Evolutionary conservation across 2,888 invertebrate genomes (phyloP).

Genomic region (Sarcophaga caerulescens): DNA sequence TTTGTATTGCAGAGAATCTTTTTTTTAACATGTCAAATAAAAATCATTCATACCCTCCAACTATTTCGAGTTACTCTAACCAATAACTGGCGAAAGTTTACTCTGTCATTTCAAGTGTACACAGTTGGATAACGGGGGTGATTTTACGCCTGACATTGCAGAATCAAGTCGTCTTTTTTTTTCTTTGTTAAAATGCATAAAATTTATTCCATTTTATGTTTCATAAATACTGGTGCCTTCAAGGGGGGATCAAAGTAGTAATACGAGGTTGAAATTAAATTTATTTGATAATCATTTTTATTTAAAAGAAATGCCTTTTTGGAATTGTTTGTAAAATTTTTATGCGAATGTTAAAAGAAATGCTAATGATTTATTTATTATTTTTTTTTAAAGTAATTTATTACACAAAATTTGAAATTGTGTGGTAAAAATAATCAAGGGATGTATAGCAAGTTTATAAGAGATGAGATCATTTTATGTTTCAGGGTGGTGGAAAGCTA

Average conservation of each 20-base stretch:
- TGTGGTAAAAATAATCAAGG: too few relatives aligned
- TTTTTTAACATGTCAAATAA: slow-evolving; percentile 5
- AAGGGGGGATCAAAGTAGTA: neutral
- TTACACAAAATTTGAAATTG: too few relatives aligned
- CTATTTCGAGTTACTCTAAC: slow-evolving; percentile 18
- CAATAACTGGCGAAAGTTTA: slow-evolving; percentile 29
- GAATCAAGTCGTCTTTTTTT: neutral
- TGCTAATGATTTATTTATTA: neutral
- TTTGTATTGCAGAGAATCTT: neutral
- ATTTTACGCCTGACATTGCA: slow-evolving; percentile 5
- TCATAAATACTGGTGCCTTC: neutral
- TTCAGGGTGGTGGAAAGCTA: too few relatives aligned
- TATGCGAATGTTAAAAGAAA: neutral
- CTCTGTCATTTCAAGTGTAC: neutral
- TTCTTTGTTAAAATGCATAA: neutral
- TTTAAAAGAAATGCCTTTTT: neutral
- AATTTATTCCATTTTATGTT: slow-evolving; percentile 10
- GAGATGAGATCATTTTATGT: too few relatives aligned
- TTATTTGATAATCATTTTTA: slow-evolving; percentile 12
- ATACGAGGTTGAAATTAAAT: neutral
- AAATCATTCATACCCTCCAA: slow-evolving; percentile 16
- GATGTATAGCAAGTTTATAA: too few relatives aligned
- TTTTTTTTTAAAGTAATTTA: neutral
- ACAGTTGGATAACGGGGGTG: slow-evolving; percentile 9
- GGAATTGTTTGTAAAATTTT: neutral